Base-by-base conservation (phyloP, 1,140 invertebrate genomes). In the Heliconius hermathena region DNA sequence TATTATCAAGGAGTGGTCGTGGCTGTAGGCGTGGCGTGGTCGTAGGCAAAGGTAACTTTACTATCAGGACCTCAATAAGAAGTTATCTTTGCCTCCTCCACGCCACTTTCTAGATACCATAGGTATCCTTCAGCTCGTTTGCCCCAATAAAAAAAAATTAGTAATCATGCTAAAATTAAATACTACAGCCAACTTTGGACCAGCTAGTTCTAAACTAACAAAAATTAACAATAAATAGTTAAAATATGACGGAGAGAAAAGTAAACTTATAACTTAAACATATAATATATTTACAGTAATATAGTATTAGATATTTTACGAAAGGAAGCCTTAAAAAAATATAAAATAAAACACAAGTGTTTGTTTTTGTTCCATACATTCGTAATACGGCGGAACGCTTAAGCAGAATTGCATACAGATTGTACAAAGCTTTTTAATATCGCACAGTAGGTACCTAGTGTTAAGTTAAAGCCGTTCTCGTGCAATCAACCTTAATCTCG, bases 401-500 rank as follows among this genome's bases (percentile, higher is more conserved):
- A 66, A 66, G 60, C 60, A 66, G 60, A 66, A 66, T 66, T 66
- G 60, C 60, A 66, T 29, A 66, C 60, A 66, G 60, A 66, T 66
- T 66, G 60, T 66, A 66, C 60, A 66, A 66, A 66, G 60, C 60
- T 66, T 66, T 66, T 66, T 66, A 66, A 66, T 66, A 66, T 66
- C 60, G 60, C 60, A 66, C 60, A 66, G 60, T 60, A 60, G 52
- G 52, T 57, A 52, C 49, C 49, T 52, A 57, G 60, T 66, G 60
- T 66, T 66, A 66, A 71, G 54, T 38, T 78, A 71, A 71, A 79
- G 71, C 20, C 73, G 73, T 75, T 54, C 38, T 46, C 20, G 26
- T 71, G 78, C 74, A 75, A 66, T 71, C 78, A 33, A 73, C 78
- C 78, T 79, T 79, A 79, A 74, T 73, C 52, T 74, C 20, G 13